Conservation (phyloP, 2,888 invertebrate species). For the Stenodema calcarata region DNA sequence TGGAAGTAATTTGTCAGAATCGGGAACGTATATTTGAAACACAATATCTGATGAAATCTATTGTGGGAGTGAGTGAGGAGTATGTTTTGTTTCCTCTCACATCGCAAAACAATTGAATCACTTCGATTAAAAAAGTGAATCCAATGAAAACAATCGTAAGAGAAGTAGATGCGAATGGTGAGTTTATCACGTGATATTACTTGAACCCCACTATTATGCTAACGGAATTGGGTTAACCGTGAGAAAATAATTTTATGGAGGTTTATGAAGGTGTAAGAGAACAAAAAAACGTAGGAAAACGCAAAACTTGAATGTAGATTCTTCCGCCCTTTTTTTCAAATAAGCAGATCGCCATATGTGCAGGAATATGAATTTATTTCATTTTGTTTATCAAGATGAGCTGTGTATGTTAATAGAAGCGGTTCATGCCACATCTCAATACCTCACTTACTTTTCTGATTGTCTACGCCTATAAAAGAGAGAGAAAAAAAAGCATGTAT, state of each 20-base stretch:
- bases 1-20: background rate
- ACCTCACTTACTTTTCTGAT: constrained; percentile 55
- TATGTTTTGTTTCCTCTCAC: background rate
- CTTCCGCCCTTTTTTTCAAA: background rate
- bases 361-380: background rate
- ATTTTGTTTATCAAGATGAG: constrained; percentile 18
- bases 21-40: no score
- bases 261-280: background rate
- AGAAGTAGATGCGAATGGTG: background rate
- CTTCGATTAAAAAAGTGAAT: background rate
- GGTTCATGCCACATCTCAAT: constrained; percentile 45
- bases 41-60: background rate
- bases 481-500: constrained; percentile 53
- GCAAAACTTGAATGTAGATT: background rate
- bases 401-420: constrained; percentile 8
- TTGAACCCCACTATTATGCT: background rate
- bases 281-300: background rate
- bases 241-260: background rate
- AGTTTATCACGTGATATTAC: background rate
- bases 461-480: constrained; percentile 55
- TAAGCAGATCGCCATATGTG: background rate
- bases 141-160: background rate
- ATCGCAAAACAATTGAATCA: background rate
- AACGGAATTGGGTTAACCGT: background rate
- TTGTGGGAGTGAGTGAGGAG: background rate